Evolutionary conservation across 2,797 vertebrate species (phyloP).

Genomic region (Corythornis leucogaster): DNA sequence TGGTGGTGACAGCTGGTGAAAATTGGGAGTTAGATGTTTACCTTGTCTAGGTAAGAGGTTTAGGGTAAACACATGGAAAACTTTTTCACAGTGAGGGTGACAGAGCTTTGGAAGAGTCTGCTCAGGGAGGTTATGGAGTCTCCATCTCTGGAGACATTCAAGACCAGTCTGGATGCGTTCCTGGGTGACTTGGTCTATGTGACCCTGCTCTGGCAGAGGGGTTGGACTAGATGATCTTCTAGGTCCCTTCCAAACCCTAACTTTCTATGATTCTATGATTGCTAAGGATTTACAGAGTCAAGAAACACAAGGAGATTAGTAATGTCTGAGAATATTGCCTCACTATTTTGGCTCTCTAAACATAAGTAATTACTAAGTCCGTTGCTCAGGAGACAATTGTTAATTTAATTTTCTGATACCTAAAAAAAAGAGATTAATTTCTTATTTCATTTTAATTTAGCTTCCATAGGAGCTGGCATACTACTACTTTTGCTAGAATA

Average conservation of each 20-base stretch:
- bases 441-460: background rate
- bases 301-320: background rate
- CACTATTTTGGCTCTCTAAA: background rate
- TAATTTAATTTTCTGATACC: background rate
- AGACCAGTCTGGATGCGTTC: no score
- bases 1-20: background rate
- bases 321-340: background rate
- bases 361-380: background rate
- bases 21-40: background rate
- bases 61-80: no score
- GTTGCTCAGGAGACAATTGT: background rate
- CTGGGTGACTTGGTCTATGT: no score
- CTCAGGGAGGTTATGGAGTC: no score
- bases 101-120: no score
- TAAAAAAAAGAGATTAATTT: background rate
- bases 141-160: no score
- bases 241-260: no score
- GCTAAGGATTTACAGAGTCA: background rate
- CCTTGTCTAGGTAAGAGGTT: no score
- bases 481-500: background rate
- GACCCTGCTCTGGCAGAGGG: no score
- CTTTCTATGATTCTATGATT: no score
- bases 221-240: no score
- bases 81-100: no score
- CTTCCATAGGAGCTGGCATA: background rate